These are phyloP conservation scores for Drosophila parvula DNA, from an alignment of 1,140 invertebrate species.

Conservation along the genomic window DNA sequence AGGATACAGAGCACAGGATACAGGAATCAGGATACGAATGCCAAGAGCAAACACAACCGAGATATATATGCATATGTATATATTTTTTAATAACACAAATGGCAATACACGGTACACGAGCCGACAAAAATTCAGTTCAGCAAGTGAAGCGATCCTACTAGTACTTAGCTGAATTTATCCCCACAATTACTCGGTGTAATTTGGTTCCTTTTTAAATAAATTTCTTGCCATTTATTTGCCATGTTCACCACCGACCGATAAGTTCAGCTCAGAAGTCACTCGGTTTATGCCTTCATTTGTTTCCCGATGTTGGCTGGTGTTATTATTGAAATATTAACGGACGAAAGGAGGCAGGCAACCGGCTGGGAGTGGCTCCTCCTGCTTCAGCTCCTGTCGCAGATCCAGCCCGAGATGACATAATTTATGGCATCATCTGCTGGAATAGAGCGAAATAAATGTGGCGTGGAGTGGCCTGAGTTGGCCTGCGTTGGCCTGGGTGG, in stretches of 20 bases:
- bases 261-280: too few relatives aligned
- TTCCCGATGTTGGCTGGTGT: neutral
- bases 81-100: slow-evolving; percentile 62
- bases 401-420: slow-evolving; percentile 54
- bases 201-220: too few relatives aligned
- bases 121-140: neutral
- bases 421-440: slow-evolving; percentile 52
- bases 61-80: neutral
- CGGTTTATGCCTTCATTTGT: neutral
- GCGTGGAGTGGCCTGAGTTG: neutral
- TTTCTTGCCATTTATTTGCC: too few relatives aligned
- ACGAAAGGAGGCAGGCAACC: neutral
- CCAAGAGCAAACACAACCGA: slow-evolving; percentile 12
- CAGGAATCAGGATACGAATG: slow-evolving; percentile 8
- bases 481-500: neutral
- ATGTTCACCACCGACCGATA: too few relatives aligned
- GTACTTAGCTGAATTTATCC: too few relatives aligned
- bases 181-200: too few relatives aligned
- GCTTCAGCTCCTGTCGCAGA: slow-evolving; percentile 1
- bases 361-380: neutral
- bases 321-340: slow-evolving; percentile 66
- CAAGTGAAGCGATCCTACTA: neutral
- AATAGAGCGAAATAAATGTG: slow-evolving; percentile 22
- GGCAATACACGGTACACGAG: slow-evolving; percentile 5
- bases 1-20: slow-evolving; percentile 1